Conservation (phyloP, 2,888 invertebrate genomes). For the Heterodera filipjevi region DNA sequence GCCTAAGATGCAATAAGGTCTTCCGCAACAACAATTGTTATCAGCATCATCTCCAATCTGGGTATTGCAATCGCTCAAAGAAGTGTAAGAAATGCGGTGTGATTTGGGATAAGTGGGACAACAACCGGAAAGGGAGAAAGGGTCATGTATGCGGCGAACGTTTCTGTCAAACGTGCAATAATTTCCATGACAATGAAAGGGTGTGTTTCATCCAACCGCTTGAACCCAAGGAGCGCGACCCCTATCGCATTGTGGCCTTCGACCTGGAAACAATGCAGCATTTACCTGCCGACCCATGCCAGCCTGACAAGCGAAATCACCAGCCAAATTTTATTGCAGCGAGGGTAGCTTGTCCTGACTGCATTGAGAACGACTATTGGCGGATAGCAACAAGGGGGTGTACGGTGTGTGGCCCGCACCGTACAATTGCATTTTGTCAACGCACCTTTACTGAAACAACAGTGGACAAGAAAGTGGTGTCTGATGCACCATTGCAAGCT, state of each 20-base stretch:
- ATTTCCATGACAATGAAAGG: neutral
- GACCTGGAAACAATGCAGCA: constrained; percentile 17
- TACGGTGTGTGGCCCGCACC: neutral
- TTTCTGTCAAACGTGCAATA: neutral
- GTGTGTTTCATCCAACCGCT: neutral
- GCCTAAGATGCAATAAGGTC: neutral
- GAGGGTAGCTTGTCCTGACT: neutral
- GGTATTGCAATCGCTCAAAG: neutral
- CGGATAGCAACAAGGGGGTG: neutral
- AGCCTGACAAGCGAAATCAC: neutral
- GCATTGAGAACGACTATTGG: neutral
- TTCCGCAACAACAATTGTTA: neutral
- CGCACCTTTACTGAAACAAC: neutral
- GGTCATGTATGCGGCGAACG: neutral
- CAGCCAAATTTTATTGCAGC: constrained; percentile 28
- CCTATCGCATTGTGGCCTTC: constrained; percentile 5
- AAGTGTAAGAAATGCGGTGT: neutral
- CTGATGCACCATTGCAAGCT: neutral
- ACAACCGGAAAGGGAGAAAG: constrained; percentile 9
- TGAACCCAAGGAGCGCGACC: neutral
- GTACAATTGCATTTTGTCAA: neutral
- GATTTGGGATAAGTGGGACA: constrained; percentile 1
- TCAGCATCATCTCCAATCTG: neutral
- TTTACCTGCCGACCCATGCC: too few relatives aligned
- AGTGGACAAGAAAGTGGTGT: neutral